Percentiles rank a stretch among this genome's conserved stretches.
Evolutionary conservation across 2,113 vertebrate genomes (phyloP).

Genomic region (Cebidichthys violaceus): DNA sequence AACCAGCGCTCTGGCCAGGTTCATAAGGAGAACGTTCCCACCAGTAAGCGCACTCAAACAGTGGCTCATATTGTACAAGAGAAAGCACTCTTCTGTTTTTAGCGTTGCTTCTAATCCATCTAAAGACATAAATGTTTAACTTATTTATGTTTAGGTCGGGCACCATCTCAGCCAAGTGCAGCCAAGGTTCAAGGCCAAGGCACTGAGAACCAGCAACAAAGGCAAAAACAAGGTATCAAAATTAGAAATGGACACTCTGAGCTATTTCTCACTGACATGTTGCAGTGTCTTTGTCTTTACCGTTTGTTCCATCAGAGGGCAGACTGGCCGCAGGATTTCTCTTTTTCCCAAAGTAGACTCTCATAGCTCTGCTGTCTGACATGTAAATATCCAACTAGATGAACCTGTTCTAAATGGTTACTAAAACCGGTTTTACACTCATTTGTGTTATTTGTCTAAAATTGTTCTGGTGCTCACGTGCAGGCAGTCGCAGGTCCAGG

Average conservation of each 20-base stretch:
- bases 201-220: conserved; percentile 84
- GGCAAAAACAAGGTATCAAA: conserved; percentile 88
- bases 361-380: background rate
- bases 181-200: conserved; percentile 45
- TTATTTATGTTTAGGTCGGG: conserved; percentile 40
- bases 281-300: background rate
- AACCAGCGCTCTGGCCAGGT: conserved; percentile 60
- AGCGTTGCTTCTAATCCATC: background rate
- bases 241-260: background rate
- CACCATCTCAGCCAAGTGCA: conserved; percentile 28
- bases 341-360: background rate
- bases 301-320: fast-evolving
- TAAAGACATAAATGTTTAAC: background rate
- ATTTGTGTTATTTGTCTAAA: background rate
- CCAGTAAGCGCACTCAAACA: conserved; percentile 52
- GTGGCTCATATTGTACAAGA: background rate
- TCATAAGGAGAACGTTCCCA: conserved; percentile 70
- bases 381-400: background rate
- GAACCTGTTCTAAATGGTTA: background rate
- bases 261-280: background rate
- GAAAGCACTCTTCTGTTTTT: background rate
- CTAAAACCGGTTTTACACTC: background rate
- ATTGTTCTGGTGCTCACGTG: background rate
- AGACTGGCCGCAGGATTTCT: background rate
- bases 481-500: conserved; percentile 91